Base-by-base conservation (phyloP, 2,888 invertebrate species). In the Abrostola triplasia region DNA sequence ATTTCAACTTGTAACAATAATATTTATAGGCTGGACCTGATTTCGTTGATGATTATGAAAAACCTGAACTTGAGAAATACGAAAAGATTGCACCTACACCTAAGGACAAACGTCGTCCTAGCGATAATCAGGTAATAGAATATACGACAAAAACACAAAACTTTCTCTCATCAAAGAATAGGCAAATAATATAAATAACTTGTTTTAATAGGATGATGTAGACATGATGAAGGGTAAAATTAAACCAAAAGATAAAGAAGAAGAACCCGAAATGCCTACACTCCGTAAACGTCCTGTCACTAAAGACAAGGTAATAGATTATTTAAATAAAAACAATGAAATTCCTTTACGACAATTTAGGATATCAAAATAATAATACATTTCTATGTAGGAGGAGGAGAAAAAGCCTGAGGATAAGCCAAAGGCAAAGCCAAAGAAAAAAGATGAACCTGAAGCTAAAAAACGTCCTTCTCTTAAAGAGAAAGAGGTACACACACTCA, bases 1-100 rank as follows among this genome's bases (percentile, higher is more conserved):
- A 56, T 59, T 48, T 24, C 13, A 24, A 24, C 44, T 47, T 47
- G 5, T 36, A 59, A 54, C 52, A 62, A 68, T 56, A 48, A 55
- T 49, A 71, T 68, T 90, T 88, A 74, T 90, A 93, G 93, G 90
- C 83, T 59, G 84, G 84, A 67, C 84, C 94, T 57, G 95, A 95
- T 71, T 92, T 95, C 41, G 89, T 95, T 73, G 96, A 96, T 42
- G 97, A 97, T 90, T 97, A 97, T 83, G 96, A 97, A 84, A 95
- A 96, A 78, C 96, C 97, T 0, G 96, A 95, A 75, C 92, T 97
- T 58, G 97, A 97, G 86, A 96, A 95, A 88, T 96, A 96, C 78
- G 96, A 96, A 89, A 96, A 96, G 80, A 68, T 90, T 62, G 85
- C 90, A 74, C 91, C 93, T 44, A 89, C 91, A 67, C 89, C 91